A percentile compares a stretch with the other conserved stretches of the same genome.
Conservation (phyloP, 2,797 vertebrate genomes). For the Eulemur coronatus region DNA sequence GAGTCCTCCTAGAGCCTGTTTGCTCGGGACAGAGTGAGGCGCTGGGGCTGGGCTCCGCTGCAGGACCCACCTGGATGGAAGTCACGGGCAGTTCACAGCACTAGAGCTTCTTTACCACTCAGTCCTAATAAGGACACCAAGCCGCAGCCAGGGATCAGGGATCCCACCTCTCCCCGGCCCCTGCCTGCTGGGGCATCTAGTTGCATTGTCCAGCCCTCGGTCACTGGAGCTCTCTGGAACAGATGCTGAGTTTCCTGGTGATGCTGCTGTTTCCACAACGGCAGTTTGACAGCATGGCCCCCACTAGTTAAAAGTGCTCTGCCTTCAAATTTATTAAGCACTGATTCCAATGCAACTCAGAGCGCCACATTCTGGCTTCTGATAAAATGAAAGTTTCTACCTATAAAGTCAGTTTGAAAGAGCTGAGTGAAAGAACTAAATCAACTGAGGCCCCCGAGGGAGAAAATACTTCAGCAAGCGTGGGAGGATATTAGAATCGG, state of each 20-base stretch:
- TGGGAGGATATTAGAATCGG: background rate
- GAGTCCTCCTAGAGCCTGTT: background rate
- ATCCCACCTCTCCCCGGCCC: accelerated
- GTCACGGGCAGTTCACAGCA: no score
- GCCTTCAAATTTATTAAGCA: background rate
- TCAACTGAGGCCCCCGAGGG: background rate
- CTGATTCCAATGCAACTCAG: background rate
- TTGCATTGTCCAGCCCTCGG: no score
- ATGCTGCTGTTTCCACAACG: background rate
- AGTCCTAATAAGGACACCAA: background rate
- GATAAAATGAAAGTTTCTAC: background rate
- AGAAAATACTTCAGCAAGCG: background rate
- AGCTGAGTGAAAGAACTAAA: background rate
- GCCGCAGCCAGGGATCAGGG: background rate
- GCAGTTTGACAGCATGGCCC: background rate
- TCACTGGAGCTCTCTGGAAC: background rate
- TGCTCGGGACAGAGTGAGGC: background rate
- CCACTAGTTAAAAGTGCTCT: background rate
- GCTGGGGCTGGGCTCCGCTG: background rate
- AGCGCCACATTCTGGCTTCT: background rate
- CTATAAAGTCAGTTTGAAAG: background rate
- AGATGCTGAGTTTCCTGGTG: background rate
- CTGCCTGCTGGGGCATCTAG: background rate
- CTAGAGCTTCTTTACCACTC: background rate
- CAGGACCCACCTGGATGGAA: background rate